Evolutionary conservation across 1,140 invertebrate species (phyloP).

Genomic region (Drosophila ananassae): DNA sequence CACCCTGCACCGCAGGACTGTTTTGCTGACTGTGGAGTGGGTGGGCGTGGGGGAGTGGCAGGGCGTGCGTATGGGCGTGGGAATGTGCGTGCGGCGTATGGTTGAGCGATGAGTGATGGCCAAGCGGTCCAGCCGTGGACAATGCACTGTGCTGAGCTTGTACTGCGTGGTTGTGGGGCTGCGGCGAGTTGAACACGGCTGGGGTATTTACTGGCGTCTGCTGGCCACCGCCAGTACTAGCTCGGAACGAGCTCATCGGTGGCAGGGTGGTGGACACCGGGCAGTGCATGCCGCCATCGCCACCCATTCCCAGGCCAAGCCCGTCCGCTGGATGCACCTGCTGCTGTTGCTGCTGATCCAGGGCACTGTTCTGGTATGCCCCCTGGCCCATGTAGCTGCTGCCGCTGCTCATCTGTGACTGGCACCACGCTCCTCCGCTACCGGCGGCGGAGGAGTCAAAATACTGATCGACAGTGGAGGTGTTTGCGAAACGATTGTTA

Average conservation of each 20-base stretch:
- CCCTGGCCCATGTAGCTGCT: conserved; percentile 66
- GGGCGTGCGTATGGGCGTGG: conserved; percentile 71
- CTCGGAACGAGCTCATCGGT: conserved; percentile 94
- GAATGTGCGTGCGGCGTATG: conserved; percentile 60
- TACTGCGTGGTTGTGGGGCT: conserved; percentile 83
- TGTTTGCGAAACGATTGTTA: conserved; percentile 90
- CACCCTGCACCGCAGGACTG: conserved; percentile 86
- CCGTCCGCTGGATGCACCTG: conserved; percentile 76
- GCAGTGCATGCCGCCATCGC: conserved; percentile 68
- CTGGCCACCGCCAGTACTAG: conserved; percentile 81
- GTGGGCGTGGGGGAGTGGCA: conserved; percentile 78
- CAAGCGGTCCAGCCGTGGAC: conserved; percentile 85
- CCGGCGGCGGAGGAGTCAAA: conserved; percentile 73
- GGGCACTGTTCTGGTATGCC: conserved; percentile 69
- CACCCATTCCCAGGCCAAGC: conserved; percentile 55
- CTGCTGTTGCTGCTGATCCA: conserved; percentile 60
- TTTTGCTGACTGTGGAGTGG: conserved; percentile 83
- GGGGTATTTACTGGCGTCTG: conserved; percentile 65
- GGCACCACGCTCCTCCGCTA: conserved; percentile 76
- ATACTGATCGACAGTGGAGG: conserved; percentile 79
- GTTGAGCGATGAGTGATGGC: conserved; percentile 84
- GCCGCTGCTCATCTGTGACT: conserved; percentile 64
- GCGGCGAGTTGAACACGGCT: conserved; percentile 84
- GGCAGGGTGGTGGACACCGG: conserved; percentile 89
- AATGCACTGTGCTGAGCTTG: conserved; percentile 84